These are phyloP conservation scores for Andrena haemorrhoa DNA, from an alignment of 2,888 invertebrate genomes.

Conservation along the genomic window DNA sequence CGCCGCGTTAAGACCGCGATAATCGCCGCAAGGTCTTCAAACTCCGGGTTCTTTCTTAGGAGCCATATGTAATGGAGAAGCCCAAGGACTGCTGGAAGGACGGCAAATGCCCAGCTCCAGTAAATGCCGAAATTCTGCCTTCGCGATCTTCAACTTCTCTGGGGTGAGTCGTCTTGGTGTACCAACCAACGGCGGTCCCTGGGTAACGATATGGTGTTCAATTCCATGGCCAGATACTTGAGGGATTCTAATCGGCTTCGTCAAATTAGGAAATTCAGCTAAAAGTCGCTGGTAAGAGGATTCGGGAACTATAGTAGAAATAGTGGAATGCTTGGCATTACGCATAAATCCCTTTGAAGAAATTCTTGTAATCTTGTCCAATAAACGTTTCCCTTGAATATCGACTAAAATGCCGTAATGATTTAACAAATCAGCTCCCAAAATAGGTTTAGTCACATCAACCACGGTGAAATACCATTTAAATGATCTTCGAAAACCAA, in stretches of 20 bases:
- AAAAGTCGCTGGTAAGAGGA: too few relatives aligned
- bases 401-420: neutral
- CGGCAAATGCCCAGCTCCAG: slow-evolving; percentile 1
- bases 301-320: neutral
- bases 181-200: neutral
- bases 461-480: neutral
- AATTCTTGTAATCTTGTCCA: neutral
- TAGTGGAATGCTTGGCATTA: neutral
- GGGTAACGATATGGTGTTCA: too few relatives aligned
- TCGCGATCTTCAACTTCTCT: neutral
- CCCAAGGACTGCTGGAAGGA: slow-evolving; percentile 4
- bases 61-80: slow-evolving; percentile 2
- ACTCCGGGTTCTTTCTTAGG: neutral
- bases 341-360: neutral
- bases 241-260: too few relatives aligned
- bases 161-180: neutral
- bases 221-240: neutral
- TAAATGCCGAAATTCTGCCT: slow-evolving; percentile 17
- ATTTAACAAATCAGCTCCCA: neutral
- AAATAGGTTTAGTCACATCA: neutral
- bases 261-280: too few relatives aligned
- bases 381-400: neutral
- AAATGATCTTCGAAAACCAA: neutral
- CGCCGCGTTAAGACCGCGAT: neutral
- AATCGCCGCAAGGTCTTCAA: neutral